Percentiles rank a stretch among this genome's conserved stretches.
These are phyloP conservation scores for Periophthalmus modestus DNA, from an alignment of 2,113 vertebrate species.

Conservation along the genomic window DNA sequence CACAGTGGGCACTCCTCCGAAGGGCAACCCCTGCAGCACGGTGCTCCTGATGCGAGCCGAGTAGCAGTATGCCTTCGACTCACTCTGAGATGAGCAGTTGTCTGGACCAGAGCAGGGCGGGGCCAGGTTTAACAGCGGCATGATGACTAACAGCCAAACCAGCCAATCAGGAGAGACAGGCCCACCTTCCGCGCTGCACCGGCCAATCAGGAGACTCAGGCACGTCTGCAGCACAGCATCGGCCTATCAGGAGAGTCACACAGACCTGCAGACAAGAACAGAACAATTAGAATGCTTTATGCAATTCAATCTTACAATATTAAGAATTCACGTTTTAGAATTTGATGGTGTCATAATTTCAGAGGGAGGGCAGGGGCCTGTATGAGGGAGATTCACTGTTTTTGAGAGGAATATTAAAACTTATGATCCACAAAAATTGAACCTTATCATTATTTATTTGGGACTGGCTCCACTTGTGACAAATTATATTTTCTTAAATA, in stretches of 20 bases:
- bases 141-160: slow-evolving; percentile 72
- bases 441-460: too few species aligned
- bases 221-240: neutral
- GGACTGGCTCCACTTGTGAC: too few species aligned
- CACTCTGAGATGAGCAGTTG: slow-evolving; percentile 74
- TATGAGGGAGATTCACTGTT: neutral
- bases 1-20: slow-evolving; percentile 93
- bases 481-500: too few species aligned
- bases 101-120: slow-evolving; percentile 68
- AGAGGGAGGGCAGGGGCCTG: too few species aligned
- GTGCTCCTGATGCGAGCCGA: slow-evolving; percentile 95
- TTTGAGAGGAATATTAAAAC: too few species aligned
- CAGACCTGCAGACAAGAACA: neutral
- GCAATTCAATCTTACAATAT: too few species aligned
- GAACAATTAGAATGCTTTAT: neutral
- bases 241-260: neutral
- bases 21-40: slow-evolving; percentile 95
- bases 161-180: neutral
- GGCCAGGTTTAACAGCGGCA: slow-evolving; percentile 74
- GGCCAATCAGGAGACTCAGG: neutral
- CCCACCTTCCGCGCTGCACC: neutral
- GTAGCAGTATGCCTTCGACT: slow-evolving; percentile 92
- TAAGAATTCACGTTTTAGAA: neutral
- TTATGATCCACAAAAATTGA: too few species aligned
- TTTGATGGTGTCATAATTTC: too few species aligned